These are phyloP conservation scores for Stratiomys singularior DNA, from an alignment of 2,888 invertebrate species.

Conservation along the genomic window DNA sequence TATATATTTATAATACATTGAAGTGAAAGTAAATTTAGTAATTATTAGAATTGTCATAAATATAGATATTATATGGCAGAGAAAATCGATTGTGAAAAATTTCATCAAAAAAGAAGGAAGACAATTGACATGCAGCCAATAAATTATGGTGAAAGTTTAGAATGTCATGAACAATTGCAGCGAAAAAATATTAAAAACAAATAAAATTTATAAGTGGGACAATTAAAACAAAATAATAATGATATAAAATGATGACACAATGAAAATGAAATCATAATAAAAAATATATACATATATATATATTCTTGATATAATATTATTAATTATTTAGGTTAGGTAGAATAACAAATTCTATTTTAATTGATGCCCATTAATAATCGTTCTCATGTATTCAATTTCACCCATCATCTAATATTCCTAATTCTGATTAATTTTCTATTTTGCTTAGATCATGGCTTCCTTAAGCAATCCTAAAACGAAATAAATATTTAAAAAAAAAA, in stretches of 20 bases:
- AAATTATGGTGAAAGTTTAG: not conserved
- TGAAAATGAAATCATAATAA: slow-evolving; percentile 31
- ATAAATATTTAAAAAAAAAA: too few relatives aligned
- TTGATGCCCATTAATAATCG: slow-evolving; percentile 45
- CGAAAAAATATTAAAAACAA: slow-evolving; percentile 37
- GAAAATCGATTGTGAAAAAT: not conserved
- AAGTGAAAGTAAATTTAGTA: slow-evolving; percentile 24
- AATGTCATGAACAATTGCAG: not conserved
- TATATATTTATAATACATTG: slow-evolving; percentile 41
- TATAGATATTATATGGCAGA: not conserved
- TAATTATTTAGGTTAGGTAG: slow-evolving; percentile 54
- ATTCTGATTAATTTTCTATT: not conserved
- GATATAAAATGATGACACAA: not conserved
- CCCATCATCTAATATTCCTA: slow-evolving; percentile 10
- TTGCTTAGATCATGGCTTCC: not conserved
- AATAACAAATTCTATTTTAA: slow-evolving; percentile 55
- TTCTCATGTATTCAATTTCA: slow-evolving; percentile 9
- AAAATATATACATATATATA: slow-evolving; percentile 48
- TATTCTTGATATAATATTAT: slow-evolving; percentile 52
- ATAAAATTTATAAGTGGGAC: slow-evolving; percentile 27
- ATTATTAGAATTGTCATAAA: slow-evolving; percentile 24
- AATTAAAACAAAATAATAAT: slow-evolving; percentile 10
- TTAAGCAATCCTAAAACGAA: not conserved
- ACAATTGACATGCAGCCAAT: not conserved
- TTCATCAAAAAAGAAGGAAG: not conserved